Evolutionary conservation across 2,113 vertebrate genomes (phyloP).

Genomic region (Carlito syrichta): DNA sequence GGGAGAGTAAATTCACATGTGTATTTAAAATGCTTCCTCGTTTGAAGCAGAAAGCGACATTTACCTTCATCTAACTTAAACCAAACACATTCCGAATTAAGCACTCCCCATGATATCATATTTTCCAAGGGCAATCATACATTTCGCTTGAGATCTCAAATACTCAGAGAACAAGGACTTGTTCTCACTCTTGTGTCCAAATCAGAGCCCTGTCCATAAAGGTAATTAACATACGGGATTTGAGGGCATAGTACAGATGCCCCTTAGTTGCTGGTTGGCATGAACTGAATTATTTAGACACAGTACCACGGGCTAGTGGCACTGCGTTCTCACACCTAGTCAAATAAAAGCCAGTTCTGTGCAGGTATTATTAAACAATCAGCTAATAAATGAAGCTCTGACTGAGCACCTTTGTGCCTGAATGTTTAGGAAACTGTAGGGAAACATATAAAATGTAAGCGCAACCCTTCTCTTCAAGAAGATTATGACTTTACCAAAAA

Average conservation of each 20-base stretch:
- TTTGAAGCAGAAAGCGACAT: constrained; percentile 30
- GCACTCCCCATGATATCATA: background rate
- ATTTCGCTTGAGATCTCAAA: background rate
- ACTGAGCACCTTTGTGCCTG: background rate
- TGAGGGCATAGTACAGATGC: background rate
- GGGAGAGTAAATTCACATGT: background rate
- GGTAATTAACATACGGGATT: background rate
- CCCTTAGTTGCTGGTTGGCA: background rate
- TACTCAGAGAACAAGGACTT: background rate
- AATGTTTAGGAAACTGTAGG: background rate
- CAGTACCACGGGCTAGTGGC: background rate
- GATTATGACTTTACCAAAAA: background rate
- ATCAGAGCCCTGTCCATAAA: background rate
- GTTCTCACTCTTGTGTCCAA: background rate
- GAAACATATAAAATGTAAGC: background rate
- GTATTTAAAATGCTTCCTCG: constrained; percentile 15
- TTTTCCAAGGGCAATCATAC: background rate
- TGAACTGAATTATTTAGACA: background rate
- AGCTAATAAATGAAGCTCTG: background rate
- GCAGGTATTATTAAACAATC: background rate
- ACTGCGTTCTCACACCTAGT: background rate
- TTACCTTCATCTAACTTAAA: constrained; percentile 51
- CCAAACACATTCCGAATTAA: background rate
- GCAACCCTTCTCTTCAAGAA: background rate
- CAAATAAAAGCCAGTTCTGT: background rate